Percentiles rank a stretch among this genome's conserved stretches.
Conservation (phyloP, 2,888 invertebrate genomes). For the Deladenus siricidicola region DNA sequence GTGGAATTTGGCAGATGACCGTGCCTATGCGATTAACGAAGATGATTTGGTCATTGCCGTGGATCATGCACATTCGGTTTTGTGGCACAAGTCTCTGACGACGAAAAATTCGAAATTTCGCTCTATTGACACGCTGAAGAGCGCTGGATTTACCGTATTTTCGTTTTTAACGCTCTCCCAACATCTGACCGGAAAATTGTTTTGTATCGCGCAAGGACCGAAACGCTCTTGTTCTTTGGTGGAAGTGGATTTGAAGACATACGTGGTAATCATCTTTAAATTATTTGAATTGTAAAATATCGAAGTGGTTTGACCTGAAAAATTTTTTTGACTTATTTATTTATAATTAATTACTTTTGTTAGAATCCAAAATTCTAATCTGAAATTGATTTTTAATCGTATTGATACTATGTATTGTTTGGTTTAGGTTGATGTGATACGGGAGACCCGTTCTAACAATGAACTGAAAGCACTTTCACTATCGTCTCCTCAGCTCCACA, state of each 20-base stretch:
- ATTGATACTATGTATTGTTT: background rate
- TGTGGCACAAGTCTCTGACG: constrained; percentile 1
- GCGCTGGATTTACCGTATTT: constrained; percentile 6
- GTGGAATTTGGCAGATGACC: constrained; percentile 52
- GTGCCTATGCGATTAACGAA: constrained; percentile 41
- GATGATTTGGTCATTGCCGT: constrained; percentile 9
- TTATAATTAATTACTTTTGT: no score
- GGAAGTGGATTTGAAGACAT: constrained; percentile 1
- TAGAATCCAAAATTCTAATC: no score
- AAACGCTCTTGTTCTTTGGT: background rate
- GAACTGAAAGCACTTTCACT: constrained; percentile 2
- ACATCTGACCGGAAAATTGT: background rate
- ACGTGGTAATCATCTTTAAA: background rate
- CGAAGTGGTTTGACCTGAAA: no score
- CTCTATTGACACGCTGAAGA: background rate
- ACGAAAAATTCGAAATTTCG: no score
- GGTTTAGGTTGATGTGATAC: constrained; percentile 3
- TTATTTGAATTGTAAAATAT: no score
- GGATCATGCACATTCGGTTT: background rate
- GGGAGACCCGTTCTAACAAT: constrained; percentile 6
- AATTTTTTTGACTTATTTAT: no score
- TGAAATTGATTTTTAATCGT: background rate
- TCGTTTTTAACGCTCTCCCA: background rate
- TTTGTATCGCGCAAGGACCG: constrained; percentile 4
- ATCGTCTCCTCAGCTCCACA: constrained; percentile 53